These are phyloP conservation scores for Bombus confusus DNA, from an alignment of 1,140 invertebrate genomes.

Conservation along the genomic window DNA sequence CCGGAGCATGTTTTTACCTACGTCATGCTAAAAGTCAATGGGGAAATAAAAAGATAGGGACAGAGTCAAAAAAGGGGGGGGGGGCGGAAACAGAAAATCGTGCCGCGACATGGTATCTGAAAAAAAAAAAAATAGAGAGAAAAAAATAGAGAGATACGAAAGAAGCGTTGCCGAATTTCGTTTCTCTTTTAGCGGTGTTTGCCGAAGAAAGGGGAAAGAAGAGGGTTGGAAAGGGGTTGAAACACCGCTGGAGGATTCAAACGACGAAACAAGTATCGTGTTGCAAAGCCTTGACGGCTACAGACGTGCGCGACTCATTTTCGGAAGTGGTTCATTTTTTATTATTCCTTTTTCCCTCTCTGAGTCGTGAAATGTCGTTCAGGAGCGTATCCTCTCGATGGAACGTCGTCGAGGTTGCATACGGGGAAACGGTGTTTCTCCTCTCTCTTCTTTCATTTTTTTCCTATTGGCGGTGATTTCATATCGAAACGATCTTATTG, in stretches of 20 bases:
- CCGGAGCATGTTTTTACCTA: not conserved
- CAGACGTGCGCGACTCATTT: slow-evolving; percentile 55
- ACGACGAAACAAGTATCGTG: slow-evolving; percentile 44
- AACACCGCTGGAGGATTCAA: slow-evolving; percentile 31
- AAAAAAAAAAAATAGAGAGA: not conserved
- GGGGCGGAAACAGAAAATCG: not conserved
- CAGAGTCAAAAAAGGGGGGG: too few relatives aligned
- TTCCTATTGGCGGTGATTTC: not conserved
- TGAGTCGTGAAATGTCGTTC: slow-evolving; percentile 42
- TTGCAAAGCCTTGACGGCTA: slow-evolving; percentile 37
- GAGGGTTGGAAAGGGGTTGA: not conserved
- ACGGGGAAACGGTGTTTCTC: not conserved
- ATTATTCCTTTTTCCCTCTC: slow-evolving; percentile 33
- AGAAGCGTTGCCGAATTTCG: slow-evolving; percentile 11
- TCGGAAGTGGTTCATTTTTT: slow-evolving; percentile 62
- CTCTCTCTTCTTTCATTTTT: not conserved
- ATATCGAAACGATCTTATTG: slow-evolving; percentile 9
- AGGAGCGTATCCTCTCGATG: slow-evolving; percentile 3
- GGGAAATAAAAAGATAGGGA: not conserved
- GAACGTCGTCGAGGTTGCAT: not conserved
- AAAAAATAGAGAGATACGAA: not conserved
- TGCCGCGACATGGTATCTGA: not conserved
- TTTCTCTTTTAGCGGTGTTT: slow-evolving; percentile 14
- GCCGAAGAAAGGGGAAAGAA: not conserved
- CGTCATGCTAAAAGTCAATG: not conserved